Conservation (phyloP, 2,888 invertebrate genomes). For the Diabrotica balteata region DNA sequence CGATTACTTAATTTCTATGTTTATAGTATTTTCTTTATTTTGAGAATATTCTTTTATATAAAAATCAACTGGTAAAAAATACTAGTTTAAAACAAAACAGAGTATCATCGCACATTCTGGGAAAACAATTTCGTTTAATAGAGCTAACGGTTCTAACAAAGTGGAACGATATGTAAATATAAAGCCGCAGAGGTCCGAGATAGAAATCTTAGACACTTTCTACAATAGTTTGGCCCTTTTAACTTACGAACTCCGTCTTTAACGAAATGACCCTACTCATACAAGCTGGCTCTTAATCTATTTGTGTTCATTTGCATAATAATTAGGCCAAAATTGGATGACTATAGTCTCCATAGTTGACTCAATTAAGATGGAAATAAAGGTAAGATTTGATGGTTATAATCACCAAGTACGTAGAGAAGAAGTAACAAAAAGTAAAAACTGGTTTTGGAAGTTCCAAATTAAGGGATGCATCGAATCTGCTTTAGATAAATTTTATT, state of each 20-base stretch:
- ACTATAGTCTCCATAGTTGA: conserved; percentile 15
- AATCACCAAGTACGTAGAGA: too few species aligned
- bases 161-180: conserved; percentile 44
- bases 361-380: neutral
- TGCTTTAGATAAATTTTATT: too few species aligned
- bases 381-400: too few species aligned
- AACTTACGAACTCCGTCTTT: conserved; percentile 41
- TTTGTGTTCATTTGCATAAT: conserved; percentile 40
- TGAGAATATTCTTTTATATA: too few species aligned
- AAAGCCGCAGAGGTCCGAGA: conserved; percentile 35
- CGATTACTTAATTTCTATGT: too few species aligned
- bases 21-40: too few species aligned
- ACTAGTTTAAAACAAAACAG: too few species aligned
- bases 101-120: neutral
- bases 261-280: conserved; percentile 36
- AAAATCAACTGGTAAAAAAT: too few species aligned
- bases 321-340: conserved; percentile 28
- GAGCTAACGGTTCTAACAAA: conserved; percentile 38
- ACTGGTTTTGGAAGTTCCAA: too few species aligned
- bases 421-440: too few species aligned
- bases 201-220: conserved; percentile 44
- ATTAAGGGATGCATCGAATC: too few species aligned
- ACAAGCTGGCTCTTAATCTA: conserved; percentile 43
- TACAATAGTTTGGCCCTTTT: conserved; percentile 34
- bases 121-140: conserved; percentile 16